Conservation (phyloP, 2,113 vertebrate genomes). For the Pangasianodon gigas region DNA sequence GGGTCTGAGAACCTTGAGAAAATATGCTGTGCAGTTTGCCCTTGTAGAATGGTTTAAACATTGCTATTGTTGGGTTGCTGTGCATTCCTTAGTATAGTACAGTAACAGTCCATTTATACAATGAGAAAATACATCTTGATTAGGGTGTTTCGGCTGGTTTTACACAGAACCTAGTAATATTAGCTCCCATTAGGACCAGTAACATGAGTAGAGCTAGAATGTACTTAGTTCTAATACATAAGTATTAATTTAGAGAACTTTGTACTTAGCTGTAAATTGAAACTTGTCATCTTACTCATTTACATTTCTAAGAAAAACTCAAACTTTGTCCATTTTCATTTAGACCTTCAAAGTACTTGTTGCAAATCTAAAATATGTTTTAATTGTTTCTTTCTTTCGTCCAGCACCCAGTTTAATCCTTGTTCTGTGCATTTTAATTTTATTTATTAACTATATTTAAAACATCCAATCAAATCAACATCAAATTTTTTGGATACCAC, state of each 20-base stretch:
- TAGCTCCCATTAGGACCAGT: not conserved
- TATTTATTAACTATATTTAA: not conserved
- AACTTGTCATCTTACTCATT: not conserved
- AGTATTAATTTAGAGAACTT: not conserved
- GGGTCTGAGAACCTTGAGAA: constrained; percentile 6
- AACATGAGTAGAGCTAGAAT: not conserved
- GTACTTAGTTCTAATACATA: not conserved
- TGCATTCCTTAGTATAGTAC: not conserved
- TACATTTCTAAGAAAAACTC: not conserved
- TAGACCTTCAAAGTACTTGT: not conserved
- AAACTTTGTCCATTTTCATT: not conserved
- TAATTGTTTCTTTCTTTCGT: not conserved
- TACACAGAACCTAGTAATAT: not conserved
- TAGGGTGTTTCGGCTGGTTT: constrained; percentile 6
- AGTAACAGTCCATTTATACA: constrained; percentile 13
- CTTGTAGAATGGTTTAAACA: not conserved
- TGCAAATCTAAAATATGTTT: not conserved
- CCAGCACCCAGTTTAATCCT: not conserved
- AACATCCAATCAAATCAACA: not conserved
- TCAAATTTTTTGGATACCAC: too few relatives aligned
- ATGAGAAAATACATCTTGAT: not conserved
- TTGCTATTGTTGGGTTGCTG: not conserved
- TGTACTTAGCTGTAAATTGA: not conserved
- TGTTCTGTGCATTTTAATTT: not conserved
- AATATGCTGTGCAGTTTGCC: constrained; percentile 1